Conservation (phyloP, 2,888 invertebrate genomes). For the Scaptomyza parva region DNA sequence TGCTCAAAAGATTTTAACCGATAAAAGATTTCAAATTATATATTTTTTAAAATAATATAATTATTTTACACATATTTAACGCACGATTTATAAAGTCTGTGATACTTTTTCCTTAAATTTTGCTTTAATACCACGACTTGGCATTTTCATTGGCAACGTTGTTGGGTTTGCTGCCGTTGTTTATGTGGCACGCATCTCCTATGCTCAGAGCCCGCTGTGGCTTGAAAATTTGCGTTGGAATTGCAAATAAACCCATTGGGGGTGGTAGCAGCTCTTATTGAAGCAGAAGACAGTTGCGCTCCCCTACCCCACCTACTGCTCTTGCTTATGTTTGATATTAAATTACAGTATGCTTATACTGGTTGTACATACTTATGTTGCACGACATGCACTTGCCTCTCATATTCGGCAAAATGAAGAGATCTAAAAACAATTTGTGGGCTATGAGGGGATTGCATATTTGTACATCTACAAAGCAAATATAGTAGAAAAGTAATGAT, state of each 20-base stretch:
- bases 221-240: conserved; percentile 53
- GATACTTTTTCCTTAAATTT: conserved; percentile 9
- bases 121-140: conserved; percentile 9
- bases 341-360: conserved; percentile 12
- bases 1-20: too few species aligned
- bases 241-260: conserved; percentile 56
- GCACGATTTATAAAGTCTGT: too few species aligned
- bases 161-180: conserved; percentile 27
- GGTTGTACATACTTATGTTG: conserved; percentile 30
- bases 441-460: neutral
- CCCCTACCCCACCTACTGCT: neutral
- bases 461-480: conserved; percentile 11
- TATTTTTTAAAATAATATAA: too few species aligned
- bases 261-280: conserved; percentile 14
- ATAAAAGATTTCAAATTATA: too few species aligned
- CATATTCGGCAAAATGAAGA: conserved; percentile 46
- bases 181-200: conserved; percentile 42
- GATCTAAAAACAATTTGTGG: conserved; percentile 46
- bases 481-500: conserved; percentile 1
- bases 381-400: conserved; percentile 36
- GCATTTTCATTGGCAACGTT: conserved; percentile 18
- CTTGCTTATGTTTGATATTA: conserved; percentile 28
- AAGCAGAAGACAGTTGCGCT: neutral
- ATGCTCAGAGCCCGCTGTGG: conserved; percentile 37
- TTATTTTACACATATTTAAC: too few species aligned